phyloP scores from a whole-genome alignment of 2,113 vertebrate species.

The Jacana jacana region DNA sequence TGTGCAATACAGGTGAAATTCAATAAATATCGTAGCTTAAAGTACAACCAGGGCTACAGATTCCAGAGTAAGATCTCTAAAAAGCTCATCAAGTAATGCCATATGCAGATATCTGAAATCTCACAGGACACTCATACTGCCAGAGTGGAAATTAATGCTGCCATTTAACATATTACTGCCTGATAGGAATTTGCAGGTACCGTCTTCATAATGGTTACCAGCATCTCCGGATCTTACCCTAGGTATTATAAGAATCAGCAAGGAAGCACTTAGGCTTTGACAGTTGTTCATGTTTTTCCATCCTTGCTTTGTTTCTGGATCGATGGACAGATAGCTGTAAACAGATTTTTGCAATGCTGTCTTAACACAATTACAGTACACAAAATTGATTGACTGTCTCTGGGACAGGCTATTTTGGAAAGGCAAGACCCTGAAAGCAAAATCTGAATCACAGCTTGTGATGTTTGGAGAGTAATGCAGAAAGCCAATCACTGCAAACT shows the following conservation, averaged over 20 bases:
- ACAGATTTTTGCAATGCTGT: neutral
- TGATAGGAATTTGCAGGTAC: neutral
- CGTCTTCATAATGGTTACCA: neutral
- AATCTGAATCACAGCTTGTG: neutral
- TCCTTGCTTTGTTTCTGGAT: slow-evolving; percentile 26
- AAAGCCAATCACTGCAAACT: neutral
- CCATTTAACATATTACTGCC: neutral
- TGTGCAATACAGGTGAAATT: neutral
- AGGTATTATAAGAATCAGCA: neutral
- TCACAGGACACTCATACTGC: neutral
- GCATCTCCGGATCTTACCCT: neutral
- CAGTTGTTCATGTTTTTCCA: neutral
- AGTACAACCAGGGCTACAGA: neutral
- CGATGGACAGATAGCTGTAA: slow-evolving; percentile 45
- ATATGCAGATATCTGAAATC: neutral
- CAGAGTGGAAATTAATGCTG: neutral
- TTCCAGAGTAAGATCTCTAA: neutral
- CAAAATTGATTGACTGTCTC: slow-evolving; percentile 3
- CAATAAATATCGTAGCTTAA: neutral
- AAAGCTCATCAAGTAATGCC: neutral
- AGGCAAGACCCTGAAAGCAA: slow-evolving; percentile 2
- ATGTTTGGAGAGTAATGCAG: neutral
- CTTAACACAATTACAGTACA: slow-evolving; percentile 15
- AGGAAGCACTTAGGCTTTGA: neutral
- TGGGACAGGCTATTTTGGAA: neutral